Percentiles rank a stretch among this genome's conserved stretches.
phyloP scores from a whole-genome alignment of 1,140 invertebrate species.

The Macrostomum lignano region DNA sequence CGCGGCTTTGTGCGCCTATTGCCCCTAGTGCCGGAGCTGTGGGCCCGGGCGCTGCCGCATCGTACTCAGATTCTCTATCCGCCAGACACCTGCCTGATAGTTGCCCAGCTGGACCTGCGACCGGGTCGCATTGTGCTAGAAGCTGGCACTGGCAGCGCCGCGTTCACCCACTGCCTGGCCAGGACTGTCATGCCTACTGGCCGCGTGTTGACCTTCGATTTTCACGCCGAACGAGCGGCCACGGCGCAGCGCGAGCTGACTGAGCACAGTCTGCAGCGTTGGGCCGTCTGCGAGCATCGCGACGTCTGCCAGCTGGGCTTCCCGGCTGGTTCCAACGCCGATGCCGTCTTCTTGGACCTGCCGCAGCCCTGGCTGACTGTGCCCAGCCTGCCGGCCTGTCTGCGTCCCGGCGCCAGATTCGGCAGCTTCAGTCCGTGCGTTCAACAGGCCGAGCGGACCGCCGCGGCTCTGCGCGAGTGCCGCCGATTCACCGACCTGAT shows the following conservation, averaged over 20 bases:
- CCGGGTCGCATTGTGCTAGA: conserved; percentile 64
- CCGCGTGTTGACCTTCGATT: conserved; percentile 80
- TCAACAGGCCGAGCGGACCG: conserved; percentile 73
- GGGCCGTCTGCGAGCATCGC: conserved; percentile 41
- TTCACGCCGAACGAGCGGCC: conserved; percentile 54
- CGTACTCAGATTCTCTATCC: conserved; percentile 92
- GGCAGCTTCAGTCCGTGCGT: conserved; percentile 93
- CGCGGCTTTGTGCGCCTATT: conserved; percentile 67
- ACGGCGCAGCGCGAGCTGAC: conserved; percentile 46
- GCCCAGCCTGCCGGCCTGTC: conserved; percentile 13
- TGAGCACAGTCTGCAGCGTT: conserved; percentile 45
- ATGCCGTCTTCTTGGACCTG: conserved; percentile 84
- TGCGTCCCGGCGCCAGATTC: conserved; percentile 47
- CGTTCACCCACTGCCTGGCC: conserved; percentile 66
- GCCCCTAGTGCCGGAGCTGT: conserved; percentile 71
- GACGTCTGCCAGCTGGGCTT: conserved; percentile 44
- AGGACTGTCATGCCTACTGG: conserved; percentile 53
- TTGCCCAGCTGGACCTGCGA: conserved; percentile 53
- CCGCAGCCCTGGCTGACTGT: conserved; percentile 79
- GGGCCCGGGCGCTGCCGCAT: conserved; percentile 71
- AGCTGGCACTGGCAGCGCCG: conserved; percentile 74
- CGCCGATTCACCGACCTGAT: conserved; percentile 49
- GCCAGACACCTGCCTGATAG: conserved; percentile 74
- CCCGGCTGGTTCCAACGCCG: conserved; percentile 29
- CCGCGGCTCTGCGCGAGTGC: conserved; percentile 35